These are phyloP conservation scores for Phataginus tetradactyla DNA, from an alignment of 2,797 vertebrate species.

Conservation along the genomic window DNA sequence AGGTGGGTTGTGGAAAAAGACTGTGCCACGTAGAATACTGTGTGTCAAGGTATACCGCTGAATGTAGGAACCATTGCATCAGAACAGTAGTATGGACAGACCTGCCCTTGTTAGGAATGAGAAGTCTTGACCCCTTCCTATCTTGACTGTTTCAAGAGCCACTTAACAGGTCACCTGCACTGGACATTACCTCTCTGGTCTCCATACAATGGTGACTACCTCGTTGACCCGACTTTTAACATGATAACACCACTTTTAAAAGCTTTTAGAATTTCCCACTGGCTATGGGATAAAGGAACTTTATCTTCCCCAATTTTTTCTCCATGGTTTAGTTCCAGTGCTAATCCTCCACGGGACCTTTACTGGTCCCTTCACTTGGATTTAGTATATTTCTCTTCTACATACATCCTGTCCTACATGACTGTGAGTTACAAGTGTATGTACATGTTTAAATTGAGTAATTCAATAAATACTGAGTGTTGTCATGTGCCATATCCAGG, in stretches of 20 bases:
- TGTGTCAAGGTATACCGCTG: too few species aligned
- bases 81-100: accelerated
- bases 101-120: not conserved
- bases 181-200: not conserved
- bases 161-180: accelerated
- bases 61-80: accelerated
- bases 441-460: not conserved
- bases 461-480: not conserved
- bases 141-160: accelerated
- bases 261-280: not conserved
- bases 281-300: not conserved
- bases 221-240: too few species aligned
- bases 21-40: accelerated
- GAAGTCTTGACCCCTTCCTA: not conserved
- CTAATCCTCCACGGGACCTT: accelerated
- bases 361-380: not conserved
- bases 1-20: not conserved
- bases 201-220: too few species aligned
- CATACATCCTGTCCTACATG: not conserved
- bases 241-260: not conserved
- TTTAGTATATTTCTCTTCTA: not conserved
- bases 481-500: not conserved
- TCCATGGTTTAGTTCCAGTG: not conserved
- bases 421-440: not conserved
- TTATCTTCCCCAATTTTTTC: too few species aligned